Evolutionary conservation across 1,140 invertebrate species (phyloP).

Genomic region (Halictus rubicundus): DNA sequence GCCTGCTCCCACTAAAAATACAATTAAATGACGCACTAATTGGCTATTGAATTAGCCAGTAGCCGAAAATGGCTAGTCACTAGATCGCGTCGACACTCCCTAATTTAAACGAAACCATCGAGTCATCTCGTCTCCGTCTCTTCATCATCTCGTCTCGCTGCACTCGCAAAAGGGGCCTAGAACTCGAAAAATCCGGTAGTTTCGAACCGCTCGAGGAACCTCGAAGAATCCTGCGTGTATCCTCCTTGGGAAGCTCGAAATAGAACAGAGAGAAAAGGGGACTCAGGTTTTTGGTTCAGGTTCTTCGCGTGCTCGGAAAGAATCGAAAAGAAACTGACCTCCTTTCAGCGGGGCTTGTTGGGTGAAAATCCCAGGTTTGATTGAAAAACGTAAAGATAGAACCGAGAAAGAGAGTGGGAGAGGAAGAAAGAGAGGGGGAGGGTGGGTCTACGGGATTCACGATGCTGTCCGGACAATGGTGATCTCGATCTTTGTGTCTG

Average conservation of each 20-base stretch:
- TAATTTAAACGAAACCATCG: background rate
- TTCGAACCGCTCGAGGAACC: background rate
- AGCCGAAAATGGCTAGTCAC: too few relatives aligned
- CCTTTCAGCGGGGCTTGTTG: conserved; percentile 11
- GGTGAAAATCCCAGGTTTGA: conserved; percentile 41
- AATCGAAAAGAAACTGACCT: conserved; percentile 39
- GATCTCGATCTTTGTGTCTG: conserved; percentile 43
- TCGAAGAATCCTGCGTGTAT: background rate
- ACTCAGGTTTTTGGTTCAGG: background rate
- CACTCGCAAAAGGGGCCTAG: background rate
- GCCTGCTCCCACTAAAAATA: too few relatives aligned
- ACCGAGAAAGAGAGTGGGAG: too few relatives aligned
- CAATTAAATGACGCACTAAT: too few relatives aligned
- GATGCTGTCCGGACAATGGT: conserved; percentile 46
- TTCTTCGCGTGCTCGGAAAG: conserved; percentile 7
- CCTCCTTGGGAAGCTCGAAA: background rate
- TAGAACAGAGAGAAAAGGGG: background rate
- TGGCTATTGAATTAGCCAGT: too few relatives aligned
- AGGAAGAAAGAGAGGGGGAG: background rate
- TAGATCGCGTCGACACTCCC: too few relatives aligned
- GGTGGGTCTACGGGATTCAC: too few relatives aligned
- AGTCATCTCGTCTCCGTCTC: background rate
- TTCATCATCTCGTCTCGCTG: too few relatives aligned
- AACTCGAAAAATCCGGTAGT: background rate
- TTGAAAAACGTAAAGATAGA: conserved; percentile 32